Base-by-base conservation (phyloP, 2,113 vertebrate genomes). In the Mirza zaza region DNA sequence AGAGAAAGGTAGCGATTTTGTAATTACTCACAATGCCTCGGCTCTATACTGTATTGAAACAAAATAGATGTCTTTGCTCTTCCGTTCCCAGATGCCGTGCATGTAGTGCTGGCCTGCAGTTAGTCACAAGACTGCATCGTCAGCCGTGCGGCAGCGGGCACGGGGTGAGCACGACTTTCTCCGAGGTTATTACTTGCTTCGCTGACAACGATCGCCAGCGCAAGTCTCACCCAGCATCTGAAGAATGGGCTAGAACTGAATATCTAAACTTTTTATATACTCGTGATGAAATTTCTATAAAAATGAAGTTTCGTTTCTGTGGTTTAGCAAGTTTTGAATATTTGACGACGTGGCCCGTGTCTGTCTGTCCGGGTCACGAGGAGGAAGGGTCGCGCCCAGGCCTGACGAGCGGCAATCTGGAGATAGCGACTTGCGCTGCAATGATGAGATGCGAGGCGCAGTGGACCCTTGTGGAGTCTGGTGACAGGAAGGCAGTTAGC, bases 401-500 rank as follows among this genome's bases (percentile, higher is more conserved):
- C 63, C 91, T 86, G 89, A 63, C 8, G 81, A 93, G 39, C 25
- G 83, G 34, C 9, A 0, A 50, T 97, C 70, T 8, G 20, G 86
- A 97, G 95, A 92, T 95, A 96, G 97, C 89, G 76, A 32, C 15
- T 97, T 93, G 80, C 73, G 90, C 77, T 94, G 81, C 71, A 97
- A 67, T 97, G 93, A 94, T 0, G 4, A 95, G 94, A 97, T 70
- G 63, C 93, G 97, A 95, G 95, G 76, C 84, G 80, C 48, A 68
- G 48, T 95, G 65, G 39, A 81, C 63, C 91, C 21, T 73, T 59
- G 86, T 97, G 93, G 97, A 96, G 88, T 85, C 83, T 90, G 94
- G 92, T 97, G 88, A 94, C 95, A 61, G 89, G 76, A 98, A 95
- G 82, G 90, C 88, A 97, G 87, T 97, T 90, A 94, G 96, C 92